A percentile compares a stretch with the other conserved stretches of the same genome.
phyloP scores from a whole-genome alignment of 2,888 invertebrate species.

The Allacma fusca region DNA sequence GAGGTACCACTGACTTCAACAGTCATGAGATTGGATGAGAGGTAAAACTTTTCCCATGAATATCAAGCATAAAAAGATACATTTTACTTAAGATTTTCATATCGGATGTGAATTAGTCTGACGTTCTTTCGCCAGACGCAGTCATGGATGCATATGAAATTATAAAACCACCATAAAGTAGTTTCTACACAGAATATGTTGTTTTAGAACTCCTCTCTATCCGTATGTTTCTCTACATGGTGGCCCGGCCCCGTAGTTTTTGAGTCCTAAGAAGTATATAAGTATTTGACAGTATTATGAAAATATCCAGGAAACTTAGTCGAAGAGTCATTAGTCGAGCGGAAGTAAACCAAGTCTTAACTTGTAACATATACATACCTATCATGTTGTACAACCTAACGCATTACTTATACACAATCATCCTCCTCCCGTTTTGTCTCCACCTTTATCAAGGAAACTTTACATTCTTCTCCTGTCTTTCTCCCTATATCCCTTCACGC shows the following conservation, averaged over 20 bases:
- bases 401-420: constrained; percentile 17
- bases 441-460: constrained; percentile 17
- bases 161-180: constrained; percentile 32
- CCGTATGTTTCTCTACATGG: background rate
- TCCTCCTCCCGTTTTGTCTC: constrained; percentile 13
- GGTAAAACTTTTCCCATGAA: constrained; percentile 43
- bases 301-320: constrained; percentile 31
- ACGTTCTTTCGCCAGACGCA: constrained; percentile 35
- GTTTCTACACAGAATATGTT: constrained; percentile 25
- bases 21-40: constrained; percentile 40
- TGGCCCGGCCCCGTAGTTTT: background rate
- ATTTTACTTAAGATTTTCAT: constrained; percentile 43
- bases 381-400: background rate
- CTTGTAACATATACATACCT: background rate
- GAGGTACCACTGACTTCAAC: constrained; percentile 26
- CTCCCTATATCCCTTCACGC: background rate
- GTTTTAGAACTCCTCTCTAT: constrained; percentile 13
- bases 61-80: constrained; percentile 45
- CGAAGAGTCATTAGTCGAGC: constrained; percentile 38
- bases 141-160: constrained; percentile 34
- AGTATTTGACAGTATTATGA: constrained; percentile 29
- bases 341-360: constrained; percentile 28
- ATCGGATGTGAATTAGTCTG: constrained; percentile 45
- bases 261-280: constrained; percentile 2
- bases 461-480: background rate